These are phyloP conservation scores for Perca fluviatilis DNA, from an alignment of 2,113 vertebrate genomes.

Conservation along the genomic window DNA sequence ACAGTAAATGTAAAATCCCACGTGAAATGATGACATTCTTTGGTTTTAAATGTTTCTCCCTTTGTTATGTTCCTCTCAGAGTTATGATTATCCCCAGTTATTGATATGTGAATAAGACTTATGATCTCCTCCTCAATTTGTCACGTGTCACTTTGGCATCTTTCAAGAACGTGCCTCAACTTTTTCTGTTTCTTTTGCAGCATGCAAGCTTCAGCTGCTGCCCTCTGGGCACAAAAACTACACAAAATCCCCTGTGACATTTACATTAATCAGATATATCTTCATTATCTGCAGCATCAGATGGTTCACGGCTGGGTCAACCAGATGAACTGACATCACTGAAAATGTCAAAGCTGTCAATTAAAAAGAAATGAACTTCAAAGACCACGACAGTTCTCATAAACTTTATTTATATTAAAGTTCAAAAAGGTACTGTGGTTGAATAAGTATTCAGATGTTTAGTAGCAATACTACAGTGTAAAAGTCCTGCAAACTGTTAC, in stretches of 20 bases:
- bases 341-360: slow-evolving; percentile 48
- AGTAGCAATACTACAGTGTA: too few species aligned
- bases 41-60: neutral
- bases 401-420: neutral
- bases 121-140: slow-evolving; percentile 6
- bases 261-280: slow-evolving; percentile 51
- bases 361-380: neutral
- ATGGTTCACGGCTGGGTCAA: slow-evolving; percentile 41
- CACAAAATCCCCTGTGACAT: slow-evolving; percentile 28
- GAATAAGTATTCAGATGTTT: neutral
- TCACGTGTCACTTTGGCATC: slow-evolving; percentile 37
- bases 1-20: neutral
- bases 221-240: slow-evolving; percentile 33
- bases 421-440: neutral
- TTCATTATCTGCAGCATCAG: slow-evolving; percentile 33
- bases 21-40: neutral
- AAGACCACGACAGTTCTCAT: neutral
- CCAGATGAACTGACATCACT: slow-evolving; percentile 18
- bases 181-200: slow-evolving; percentile 13
- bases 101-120: slow-evolving; percentile 6
- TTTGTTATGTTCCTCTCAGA: neutral
- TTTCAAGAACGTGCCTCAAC: slow-evolving; percentile 7
- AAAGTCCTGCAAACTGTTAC: too few species aligned
- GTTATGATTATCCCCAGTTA: neutral
- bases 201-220: slow-evolving; percentile 33